These are phyloP conservation scores for Bathybates hornii DNA, from an alignment of 2,113 vertebrate genomes.

Conservation along the genomic window DNA sequence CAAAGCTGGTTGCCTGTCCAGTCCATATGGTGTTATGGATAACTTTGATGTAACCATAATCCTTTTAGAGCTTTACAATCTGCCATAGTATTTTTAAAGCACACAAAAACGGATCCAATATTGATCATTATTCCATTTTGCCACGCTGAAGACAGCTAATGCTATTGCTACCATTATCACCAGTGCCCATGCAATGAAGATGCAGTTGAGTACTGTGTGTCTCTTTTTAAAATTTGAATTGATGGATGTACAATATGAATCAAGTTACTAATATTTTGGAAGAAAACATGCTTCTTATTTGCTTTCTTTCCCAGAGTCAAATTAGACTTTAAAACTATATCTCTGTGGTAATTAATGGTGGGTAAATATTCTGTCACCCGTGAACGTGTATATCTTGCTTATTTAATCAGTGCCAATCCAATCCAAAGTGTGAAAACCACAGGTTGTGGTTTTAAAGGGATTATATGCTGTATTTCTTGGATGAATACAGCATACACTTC, in stretches of 20 bases:
- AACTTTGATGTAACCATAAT: background rate
- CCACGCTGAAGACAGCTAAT: background rate
- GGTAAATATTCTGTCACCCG: background rate
- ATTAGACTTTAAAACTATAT: background rate
- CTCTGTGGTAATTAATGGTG: background rate
- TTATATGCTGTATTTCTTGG: background rate
- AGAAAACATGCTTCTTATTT: background rate
- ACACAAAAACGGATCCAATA: background rate
- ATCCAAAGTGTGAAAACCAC: background rate
- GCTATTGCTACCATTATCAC: background rate
- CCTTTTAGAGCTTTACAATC: background rate
- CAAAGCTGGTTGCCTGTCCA: background rate
- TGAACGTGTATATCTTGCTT: background rate
- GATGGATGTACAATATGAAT: background rate
- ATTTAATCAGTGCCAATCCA: background rate
- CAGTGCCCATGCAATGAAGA: rapidly evolving
- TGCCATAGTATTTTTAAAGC: background rate
- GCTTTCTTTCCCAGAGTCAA: background rate
- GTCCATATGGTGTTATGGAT: rapidly evolving
- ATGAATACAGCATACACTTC: background rate
- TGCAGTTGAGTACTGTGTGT: background rate
- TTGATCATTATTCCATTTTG: background rate
- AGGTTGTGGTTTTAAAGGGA: background rate
- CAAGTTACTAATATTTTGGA: background rate
- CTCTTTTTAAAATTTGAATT: background rate